Conservation (phyloP, 1,140 invertebrate species). For the Cepaea nemoralis region DNA sequence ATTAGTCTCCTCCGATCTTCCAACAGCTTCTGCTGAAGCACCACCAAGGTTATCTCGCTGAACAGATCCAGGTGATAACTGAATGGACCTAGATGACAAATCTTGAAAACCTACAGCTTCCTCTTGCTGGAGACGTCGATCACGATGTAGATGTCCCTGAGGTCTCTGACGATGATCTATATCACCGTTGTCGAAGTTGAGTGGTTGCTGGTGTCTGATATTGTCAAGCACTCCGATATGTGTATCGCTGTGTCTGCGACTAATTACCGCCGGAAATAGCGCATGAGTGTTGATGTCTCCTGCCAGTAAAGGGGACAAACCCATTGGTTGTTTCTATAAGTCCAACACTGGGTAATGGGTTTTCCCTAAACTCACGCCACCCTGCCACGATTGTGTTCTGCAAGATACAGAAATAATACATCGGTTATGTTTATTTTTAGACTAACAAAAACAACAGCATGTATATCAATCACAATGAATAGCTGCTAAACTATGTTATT, state of each 20-base stretch:
- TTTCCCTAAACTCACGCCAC: slow-evolving; percentile 16
- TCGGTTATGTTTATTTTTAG: too few species aligned
- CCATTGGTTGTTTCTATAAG: background rate
- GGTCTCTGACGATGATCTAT: background rate
- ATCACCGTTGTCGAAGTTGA: background rate
- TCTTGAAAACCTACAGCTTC: background rate
- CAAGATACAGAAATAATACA: background rate
- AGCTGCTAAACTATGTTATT: too few species aligned
- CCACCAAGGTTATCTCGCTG: background rate
- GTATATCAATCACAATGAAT: too few species aligned
- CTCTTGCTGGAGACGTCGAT: background rate
- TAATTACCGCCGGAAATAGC: background rate
- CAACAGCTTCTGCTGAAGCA: background rate
- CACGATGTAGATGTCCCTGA: background rate
- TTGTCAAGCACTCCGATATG: too few species aligned
- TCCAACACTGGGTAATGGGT: slow-evolving; percentile 24
- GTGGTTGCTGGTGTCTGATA: background rate
- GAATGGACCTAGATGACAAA: background rate
- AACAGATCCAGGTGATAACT: background rate
- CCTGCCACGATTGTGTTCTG: slow-evolving; percentile 29
- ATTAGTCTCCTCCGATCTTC: background rate
- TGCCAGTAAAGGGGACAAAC: slow-evolving; percentile 24
- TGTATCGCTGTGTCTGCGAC: too few species aligned
- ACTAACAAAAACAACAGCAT: too few species aligned
- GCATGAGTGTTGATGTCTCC: background rate